Evolutionary conservation across 2,888 invertebrate genomes (phyloP).

Genomic region (Sericinus montela): DNA sequence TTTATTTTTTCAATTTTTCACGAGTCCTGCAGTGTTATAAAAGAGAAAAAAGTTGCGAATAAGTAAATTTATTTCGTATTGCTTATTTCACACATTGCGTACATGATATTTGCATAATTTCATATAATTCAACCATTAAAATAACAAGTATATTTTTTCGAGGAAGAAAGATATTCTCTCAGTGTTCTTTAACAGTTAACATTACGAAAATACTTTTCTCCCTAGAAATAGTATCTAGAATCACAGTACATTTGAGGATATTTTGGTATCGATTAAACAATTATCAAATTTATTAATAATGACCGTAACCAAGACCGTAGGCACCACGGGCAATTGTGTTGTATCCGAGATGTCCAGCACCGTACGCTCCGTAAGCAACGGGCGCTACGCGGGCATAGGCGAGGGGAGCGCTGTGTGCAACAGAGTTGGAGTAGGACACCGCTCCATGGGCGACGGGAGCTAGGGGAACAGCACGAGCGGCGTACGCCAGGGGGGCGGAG

Average conservation of each 20-base stretch:
- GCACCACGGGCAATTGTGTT: slow-evolving; percentile 20
- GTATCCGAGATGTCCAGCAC: slow-evolving; percentile 3
- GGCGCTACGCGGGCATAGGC: slow-evolving; percentile 29
- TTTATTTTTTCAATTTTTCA: no score
- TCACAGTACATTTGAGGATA: no score
- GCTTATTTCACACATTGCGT: slow-evolving; percentile 1
- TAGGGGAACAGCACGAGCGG: slow-evolving; percentile 27
- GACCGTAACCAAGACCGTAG: slow-evolving; percentile 18
- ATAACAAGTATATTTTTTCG: no score
- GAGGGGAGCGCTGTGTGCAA: slow-evolving; percentile 24
- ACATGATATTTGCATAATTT: no score
- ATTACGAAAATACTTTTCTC: no score
- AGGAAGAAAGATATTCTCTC: no score
- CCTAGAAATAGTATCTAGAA: no score
- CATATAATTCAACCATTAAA: no score
- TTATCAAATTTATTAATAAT: neutral
- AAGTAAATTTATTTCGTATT: slow-evolving; percentile 9
- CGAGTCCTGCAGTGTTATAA: no score
- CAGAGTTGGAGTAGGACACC: slow-evolving; percentile 36
- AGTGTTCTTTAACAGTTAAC: no score
- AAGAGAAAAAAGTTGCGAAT: neutral
- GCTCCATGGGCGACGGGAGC: slow-evolving; percentile 32
- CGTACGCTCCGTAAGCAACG: slow-evolving; percentile 15
- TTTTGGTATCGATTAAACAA: no score
- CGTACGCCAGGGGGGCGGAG: neutral